phyloP scores from a whole-genome alignment of 37 sponge, comb jelly and placozoan species.

The Hormiphora californensis region DNA sequence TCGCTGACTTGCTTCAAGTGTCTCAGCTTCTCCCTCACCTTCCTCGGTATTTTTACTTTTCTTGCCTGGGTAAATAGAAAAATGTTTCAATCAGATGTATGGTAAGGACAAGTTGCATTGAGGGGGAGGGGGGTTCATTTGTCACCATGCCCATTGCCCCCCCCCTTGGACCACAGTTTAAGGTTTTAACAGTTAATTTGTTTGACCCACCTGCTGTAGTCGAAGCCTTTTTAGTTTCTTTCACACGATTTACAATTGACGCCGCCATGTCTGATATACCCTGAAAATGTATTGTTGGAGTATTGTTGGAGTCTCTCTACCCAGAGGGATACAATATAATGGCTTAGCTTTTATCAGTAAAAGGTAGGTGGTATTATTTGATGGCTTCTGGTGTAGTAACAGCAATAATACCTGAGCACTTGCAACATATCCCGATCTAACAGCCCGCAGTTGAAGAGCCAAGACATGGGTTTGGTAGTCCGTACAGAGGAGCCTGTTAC shows the following conservation, averaged over 20 bases:
- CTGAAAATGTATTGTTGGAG: not conserved
- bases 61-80: too few relatives aligned
- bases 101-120: too few relatives aligned
- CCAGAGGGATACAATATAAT: not conserved
- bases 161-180: too few relatives aligned
- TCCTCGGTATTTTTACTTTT: not conserved
- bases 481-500: conserved; percentile 11
- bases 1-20: not conserved
- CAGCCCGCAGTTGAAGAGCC: not conserved
- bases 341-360: too few relatives aligned
- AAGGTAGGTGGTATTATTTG: too few relatives aligned
- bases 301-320: not conserved
- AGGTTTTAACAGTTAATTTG: too few relatives aligned
- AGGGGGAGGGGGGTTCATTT: too few relatives aligned
- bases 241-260: conserved; percentile 3
- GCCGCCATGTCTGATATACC: not conserved
- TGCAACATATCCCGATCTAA: conserved; percentile 6
- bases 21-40: not conserved
- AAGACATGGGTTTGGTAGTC: conserved; percentile 28
- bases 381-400: too few relatives aligned
- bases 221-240: too few relatives aligned
- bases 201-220: too few relatives aligned
- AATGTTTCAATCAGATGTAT: too few relatives aligned
- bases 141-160: too few relatives aligned
- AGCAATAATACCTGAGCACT: conserved; percentile 28